Conservation (phyloP, 2,797 vertebrate species). For the Bradypodion ventrale region DNA sequence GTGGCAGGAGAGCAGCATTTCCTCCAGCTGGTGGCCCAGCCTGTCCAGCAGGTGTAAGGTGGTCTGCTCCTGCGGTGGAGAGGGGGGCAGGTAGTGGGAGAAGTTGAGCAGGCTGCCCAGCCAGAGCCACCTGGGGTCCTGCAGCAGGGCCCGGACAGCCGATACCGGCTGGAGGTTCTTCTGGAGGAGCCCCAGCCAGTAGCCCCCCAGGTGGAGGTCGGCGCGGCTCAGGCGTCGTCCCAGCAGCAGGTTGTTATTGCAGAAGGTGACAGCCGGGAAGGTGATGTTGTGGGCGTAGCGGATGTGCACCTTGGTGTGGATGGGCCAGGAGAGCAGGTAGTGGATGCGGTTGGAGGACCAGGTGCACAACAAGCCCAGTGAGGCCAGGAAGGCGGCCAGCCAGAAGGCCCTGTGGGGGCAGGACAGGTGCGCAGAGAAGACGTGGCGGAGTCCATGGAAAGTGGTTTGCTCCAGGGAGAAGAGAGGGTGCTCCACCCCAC, state of each 20-base stretch:
- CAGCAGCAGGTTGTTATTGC: conserved; percentile 83
- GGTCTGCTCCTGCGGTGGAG: conserved; percentile 78
- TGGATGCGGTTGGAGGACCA: conserved; percentile 84
- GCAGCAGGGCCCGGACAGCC: conserved; percentile 75
- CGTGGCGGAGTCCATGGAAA: conserved; percentile 78
- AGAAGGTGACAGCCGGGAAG: conserved; percentile 85
- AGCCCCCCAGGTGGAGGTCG: conserved; percentile 83
- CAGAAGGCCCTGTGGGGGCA: conserved; percentile 80
- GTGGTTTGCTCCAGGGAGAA: conserved; percentile 81
- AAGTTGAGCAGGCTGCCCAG: conserved; percentile 83
- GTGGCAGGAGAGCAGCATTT: conserved; percentile 83
- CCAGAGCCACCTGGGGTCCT: conserved; percentile 76
- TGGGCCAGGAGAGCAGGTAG: conserved; percentile 83
- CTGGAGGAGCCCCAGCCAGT: conserved; percentile 83
- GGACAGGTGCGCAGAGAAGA: conserved; percentile 76
- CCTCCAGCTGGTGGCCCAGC: conserved; percentile 84
- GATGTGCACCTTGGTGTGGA: conserved; percentile 84
- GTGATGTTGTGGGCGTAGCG: conserved; percentile 81
- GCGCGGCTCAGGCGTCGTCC: conserved; percentile 83
- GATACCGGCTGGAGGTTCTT: conserved; percentile 79
- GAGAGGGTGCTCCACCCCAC: conserved; percentile 28
- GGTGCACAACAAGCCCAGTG: conserved; percentile 79
- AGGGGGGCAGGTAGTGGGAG: conserved; percentile 83
- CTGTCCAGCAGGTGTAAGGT: conserved; percentile 81
- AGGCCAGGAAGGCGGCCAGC: conserved; percentile 79